Base-by-base conservation (phyloP, 2,797 vertebrate genomes). In the Pterois miles region DNA sequence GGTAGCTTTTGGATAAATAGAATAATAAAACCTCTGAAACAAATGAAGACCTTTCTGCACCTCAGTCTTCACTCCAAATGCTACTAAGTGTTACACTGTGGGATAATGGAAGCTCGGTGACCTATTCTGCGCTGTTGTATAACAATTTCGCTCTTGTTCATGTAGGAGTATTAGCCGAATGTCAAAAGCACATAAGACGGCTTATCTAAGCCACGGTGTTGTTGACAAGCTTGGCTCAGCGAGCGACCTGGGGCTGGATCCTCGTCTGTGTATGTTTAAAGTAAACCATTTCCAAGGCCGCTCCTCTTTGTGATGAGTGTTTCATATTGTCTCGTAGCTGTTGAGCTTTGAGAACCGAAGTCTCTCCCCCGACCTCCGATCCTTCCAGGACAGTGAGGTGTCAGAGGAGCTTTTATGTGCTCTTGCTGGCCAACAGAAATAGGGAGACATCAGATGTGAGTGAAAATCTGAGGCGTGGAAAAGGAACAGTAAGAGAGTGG, bases 271-370 rank as follows among this genome's bases (percentile, higher is more conserved):
- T 90, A 82, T 90, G 83, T 89, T 92, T 86, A 85, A 89, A 86
- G 83, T 85, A 82, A 92, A 89, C 82, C 85, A 40, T 87, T 80
- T 92, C 88, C 85, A 86, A 80, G 82, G 54, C 73, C 77, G 56
- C 83, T 87, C 81, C 87, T 88, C 88, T 88, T 65, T 50, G 76
- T 80, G 87, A 90, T 93, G 91, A 93, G 93, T 91, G 92, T 94
- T 93, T 93, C 90, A 90, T 92, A 90, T 91, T 84, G 89, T 91
- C 88, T 91, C 4, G 31, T 90, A 84, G 86, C 83, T 83, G 89
- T 85, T 82, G 65, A 83, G 84, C 83, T 80, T 70, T 87, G 84
- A 89, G 84, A 89, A 73, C 65, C 48, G 40, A 84, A 74, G 38
- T 85, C 70, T 81, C 59, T 80, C 40, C 71, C 71, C 66, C 50